Base-by-base conservation (phyloP, 1,140 invertebrate genomes). In the Orchesella cincta region DNA sequence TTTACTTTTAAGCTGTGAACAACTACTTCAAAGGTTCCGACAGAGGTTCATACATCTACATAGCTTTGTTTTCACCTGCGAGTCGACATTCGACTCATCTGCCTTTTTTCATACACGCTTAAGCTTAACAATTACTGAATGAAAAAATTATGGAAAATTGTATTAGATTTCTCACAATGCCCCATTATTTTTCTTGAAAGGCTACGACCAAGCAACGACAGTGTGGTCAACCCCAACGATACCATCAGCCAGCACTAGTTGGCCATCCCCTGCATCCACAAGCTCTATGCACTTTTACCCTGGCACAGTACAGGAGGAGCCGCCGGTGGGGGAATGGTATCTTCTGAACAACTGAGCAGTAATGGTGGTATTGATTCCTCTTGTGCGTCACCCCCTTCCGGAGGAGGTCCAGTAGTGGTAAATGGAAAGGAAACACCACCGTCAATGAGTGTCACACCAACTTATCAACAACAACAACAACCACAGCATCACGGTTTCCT, bases 241-340 rank as follows among this genome's bases (percentile, higher is more conserved):
- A 51, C 79, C 76, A 51, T 72, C 76, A 0, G 35, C 73, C 1
- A 71, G 51, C 18, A 74, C 62, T 12, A 74, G 29, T 23, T 80
- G 79, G 79, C 76, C 79, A 51, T 75, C 73, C 0, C 70, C 79
- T 8, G 51, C 79, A 1, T 54, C 73, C n/a, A 54, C 75, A 29
- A 67, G 1, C 23, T 29, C 14, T 5, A 76, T 51, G 71, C 54
- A 34, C 51, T 75, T 74, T 29, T 73, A 73, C 29, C 71, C 71
- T 73, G 71, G 71, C 71, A 71, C 67, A 36, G 12, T 33, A 67
- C 39, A 46, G 8, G 8, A 8, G 23, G 14, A 12, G 33, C 34
- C 36, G 34, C 33, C 2, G 26, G 31, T 33, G 29, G 67, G 12
- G 71, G 34, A n/a, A 18, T 2, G 8, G 28, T 35, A 3, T 67